Base-by-base conservation (phyloP, 1,140 invertebrate species). In the Drosophila virilis region DNA sequence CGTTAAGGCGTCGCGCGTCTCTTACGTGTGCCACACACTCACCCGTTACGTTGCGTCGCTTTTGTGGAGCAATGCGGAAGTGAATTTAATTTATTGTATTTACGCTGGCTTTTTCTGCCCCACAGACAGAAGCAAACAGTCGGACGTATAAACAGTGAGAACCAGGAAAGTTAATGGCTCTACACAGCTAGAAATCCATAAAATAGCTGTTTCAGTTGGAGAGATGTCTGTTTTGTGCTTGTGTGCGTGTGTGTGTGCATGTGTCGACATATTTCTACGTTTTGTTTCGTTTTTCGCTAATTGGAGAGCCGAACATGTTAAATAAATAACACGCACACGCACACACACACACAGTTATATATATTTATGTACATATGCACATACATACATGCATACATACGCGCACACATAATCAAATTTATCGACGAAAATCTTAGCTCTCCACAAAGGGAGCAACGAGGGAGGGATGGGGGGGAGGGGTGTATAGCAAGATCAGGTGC, bases 41-140 rank as follows among this genome's bases (percentile, higher is more conserved):
- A 85, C 78, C 79, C 80, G 81, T 89, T 89, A 89, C 84, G 82
- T 86, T 68, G 83, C 51, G 17, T 48, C 17, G 45, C 28, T 85
- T 73, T 70, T 81, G 72, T 86, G 90, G 78, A 91, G 86, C 91
- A 92, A 92, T 92, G 91, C 91, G 91, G 91, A 92, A 92, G 91
- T 92, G 91, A 91, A 91, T 91, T 91, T 91, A 91, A 91, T 91
- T 91, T 91, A 91, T 91, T 91, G 81, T 90, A 83, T 88, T 90
- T 91, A 89, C 90, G 75, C 61, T 75, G 61, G 69, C 80, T 77
- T 75, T 81, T 70, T 62, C 62, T 60, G 71, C 54, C 52, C 38
- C 67, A 72, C 42, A 58, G 67, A 58, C 48, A 46, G 10, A 50
- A 33, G 60, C 50, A 57, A 28, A 38, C 28, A 2, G 28, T 22